Evolutionary conservation across 1,140 invertebrate genomes (phyloP), one percentile per base, ranked within the genome.

Genomic region (Lepeophtheirus salmonis): DNA sequence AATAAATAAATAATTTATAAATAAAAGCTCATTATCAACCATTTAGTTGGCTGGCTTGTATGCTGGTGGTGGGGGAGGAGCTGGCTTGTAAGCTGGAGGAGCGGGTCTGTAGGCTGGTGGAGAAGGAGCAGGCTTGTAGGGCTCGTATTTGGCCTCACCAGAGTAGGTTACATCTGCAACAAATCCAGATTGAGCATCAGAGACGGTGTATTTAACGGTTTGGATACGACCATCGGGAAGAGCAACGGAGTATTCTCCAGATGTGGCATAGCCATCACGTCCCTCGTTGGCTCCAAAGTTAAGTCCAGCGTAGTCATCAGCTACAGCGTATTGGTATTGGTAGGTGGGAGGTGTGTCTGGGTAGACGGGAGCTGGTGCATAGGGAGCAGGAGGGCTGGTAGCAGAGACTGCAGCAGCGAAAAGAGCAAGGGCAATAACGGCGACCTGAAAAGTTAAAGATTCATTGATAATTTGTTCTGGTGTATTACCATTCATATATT

Each of bases 171-270:
- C 58, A 20, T 60, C 58, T 14, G 58, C 58, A 2, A 60, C 26
- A 59, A 13, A 41, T 50, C 58, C 58, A 4, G 14, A 17, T 12
- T 60, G 18, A 18, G 58, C 55, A 30, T 60, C 58, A 58, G 23
- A 25, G 12, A 60, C 58, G 4, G 12, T 26, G 55, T 60, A 60
- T 25, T 12, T 60, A 2, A 60, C 58, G 20, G 50, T 60, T 14
- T 60, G 58, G 50, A 41, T 60, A 21, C 58, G 26, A 20, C 58
- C 58, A 30, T 60, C 58, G 3, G 58, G 58, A 14, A 60, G 48
- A 2, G 18, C 58, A 14, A 60, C 58, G n/a, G 41, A 20, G 58
- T 60, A 60, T 16, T 23, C 23, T 12, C 58, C 58, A 50, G 21
- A 13, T 21, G 58, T 60, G n/a, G 51, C 50, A 30, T 54, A 54